These are phyloP conservation scores for Eumacrocentrus americanus DNA, from an alignment of 2,888 invertebrate genomes.

Conservation along the genomic window DNA sequence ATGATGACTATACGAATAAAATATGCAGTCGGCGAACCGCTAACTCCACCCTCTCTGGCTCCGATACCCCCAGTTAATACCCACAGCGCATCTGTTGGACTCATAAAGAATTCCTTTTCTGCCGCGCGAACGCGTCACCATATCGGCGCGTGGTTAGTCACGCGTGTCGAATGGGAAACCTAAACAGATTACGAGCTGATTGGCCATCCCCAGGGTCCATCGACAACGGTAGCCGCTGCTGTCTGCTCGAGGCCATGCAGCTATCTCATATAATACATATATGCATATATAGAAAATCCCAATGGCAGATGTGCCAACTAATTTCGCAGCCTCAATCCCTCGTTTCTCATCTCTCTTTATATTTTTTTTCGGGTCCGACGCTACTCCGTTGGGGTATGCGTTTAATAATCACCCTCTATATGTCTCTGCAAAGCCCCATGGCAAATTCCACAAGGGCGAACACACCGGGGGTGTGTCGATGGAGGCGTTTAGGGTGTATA, in stretches of 20 bases:
- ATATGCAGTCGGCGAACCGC: constrained; percentile 37
- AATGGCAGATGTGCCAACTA: constrained; percentile 52
- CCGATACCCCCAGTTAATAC: constrained; percentile 40
- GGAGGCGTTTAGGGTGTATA: neutral
- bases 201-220: constrained; percentile 35
- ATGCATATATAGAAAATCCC: no score
- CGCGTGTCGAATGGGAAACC: constrained; percentile 52
- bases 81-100: constrained; percentile 47
- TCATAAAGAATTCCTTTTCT: constrained; percentile 48
- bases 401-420: neutral
- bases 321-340: constrained; percentile 36
- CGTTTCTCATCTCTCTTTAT: constrained; percentile 6
- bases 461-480: neutral
- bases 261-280: no score
- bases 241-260: constrained; percentile 2
- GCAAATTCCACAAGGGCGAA: neutral
- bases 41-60: neutral
- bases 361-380: constrained; percentile 1
- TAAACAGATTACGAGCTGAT: constrained; percentile 58
- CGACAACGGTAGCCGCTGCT: constrained; percentile 7
- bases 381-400: constrained; percentile 31
- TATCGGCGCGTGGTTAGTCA: constrained; percentile 50
- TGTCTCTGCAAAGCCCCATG: neutral
- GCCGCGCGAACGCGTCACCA: neutral
- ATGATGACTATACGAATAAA: constrained; percentile 33